Evolutionary conservation across 2,888 invertebrate species (phyloP).

Genomic region (Julus scanicus): DNA sequence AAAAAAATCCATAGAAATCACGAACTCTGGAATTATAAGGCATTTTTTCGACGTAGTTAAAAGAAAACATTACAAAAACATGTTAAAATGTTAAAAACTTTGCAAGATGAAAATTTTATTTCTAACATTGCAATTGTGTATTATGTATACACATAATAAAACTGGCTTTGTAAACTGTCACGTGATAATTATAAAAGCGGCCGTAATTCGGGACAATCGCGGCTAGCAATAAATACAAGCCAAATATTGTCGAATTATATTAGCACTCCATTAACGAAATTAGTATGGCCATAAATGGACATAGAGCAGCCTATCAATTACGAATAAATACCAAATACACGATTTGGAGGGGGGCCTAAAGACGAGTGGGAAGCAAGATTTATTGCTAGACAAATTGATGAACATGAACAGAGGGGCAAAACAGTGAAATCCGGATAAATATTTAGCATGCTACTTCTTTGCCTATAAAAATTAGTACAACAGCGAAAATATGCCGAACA

Average conservation of each 20-base stretch:
- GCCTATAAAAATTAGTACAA: not conserved
- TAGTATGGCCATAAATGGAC: not conserved
- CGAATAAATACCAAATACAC: constrained; percentile 42
- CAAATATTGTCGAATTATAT: constrained; percentile 45
- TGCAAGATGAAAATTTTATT: too few relatives aligned
- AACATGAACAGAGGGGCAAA: not conserved
- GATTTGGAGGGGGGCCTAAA: not conserved
- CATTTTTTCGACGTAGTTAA: too few relatives aligned
- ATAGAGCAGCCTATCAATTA: constrained; percentile 13
- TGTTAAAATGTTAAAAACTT: too few relatives aligned
- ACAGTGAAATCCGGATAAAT: not conserved
- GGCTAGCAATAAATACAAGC: not conserved
- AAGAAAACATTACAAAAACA: too few relatives aligned
- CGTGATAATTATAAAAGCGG: not conserved
- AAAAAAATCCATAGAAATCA: not conserved
- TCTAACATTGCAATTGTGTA: too few relatives aligned
- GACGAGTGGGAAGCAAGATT: not conserved
- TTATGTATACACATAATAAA: too few relatives aligned
- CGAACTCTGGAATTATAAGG: not conserved
- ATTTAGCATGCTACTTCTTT: constrained; percentile 13
- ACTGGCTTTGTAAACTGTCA: not conserved
- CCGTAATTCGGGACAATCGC: not conserved
- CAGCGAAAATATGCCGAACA: not conserved
- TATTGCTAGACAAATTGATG: not conserved
- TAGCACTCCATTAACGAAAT: constrained; percentile 45